These are phyloP conservation scores for Willowsia nigromaculata DNA, from an alignment of 2,888 invertebrate species.

Conservation along the genomic window DNA sequence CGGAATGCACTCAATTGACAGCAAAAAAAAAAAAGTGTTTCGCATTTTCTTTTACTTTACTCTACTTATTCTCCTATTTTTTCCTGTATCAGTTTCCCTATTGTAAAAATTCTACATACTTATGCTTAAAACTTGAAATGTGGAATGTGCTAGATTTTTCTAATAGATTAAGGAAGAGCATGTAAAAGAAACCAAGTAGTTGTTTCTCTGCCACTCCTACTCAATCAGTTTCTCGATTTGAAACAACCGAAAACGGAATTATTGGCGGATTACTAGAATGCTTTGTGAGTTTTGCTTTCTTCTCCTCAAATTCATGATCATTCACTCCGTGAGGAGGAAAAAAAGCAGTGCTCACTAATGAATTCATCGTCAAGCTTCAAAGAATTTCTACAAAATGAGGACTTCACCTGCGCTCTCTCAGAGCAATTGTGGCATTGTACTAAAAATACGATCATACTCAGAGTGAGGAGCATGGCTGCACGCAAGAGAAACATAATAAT, in stretches of 20 bases:
- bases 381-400: too few relatives aligned
- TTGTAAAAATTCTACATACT: neutral
- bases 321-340: too few relatives aligned
- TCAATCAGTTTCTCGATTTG: neutral
- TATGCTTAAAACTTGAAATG: neutral
- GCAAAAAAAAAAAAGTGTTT: slow-evolving; percentile 36
- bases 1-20: slow-evolving; percentile 66
- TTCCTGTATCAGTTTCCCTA: neutral
- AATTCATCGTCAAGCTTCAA: too few relatives aligned
- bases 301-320: neutral
- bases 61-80: neutral
- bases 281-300: neutral
- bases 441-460: too few relatives aligned
- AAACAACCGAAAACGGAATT: neutral
- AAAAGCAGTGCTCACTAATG: too few relatives aligned
- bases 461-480: too few relatives aligned
- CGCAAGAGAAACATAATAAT: too few relatives aligned
- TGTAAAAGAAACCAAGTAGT: neutral
- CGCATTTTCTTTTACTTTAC: slow-evolving; percentile 26
- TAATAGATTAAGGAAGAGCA: neutral
- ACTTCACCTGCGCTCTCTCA: too few relatives aligned
- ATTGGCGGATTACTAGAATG: neutral
- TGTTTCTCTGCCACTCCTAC: neutral
- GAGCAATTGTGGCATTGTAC: too few relatives aligned
- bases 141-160: slow-evolving; percentile 32